Percentiles rank a stretch among this genome's conserved stretches.
These are phyloP conservation scores for Oophaga pumilio DNA, from an alignment of 2,113 vertebrate species.

Conservation along the genomic window DNA sequence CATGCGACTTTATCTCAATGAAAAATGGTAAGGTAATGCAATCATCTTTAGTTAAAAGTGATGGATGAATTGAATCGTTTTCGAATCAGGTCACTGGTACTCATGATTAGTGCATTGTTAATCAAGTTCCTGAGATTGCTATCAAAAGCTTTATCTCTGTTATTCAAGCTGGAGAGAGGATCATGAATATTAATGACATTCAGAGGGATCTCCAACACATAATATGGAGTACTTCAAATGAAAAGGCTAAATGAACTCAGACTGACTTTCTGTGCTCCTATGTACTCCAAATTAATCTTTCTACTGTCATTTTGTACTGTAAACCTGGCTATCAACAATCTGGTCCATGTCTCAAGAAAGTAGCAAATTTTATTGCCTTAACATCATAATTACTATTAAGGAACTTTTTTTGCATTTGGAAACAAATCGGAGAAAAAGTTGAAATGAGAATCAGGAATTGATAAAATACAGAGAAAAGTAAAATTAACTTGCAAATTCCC, in stretches of 20 bases:
- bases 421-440: not conserved
- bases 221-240: conserved; percentile 80
- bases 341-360: not conserved
- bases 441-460: too few species aligned
- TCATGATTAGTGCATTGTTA: conserved; percentile 88
- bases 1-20: conserved; percentile 79
- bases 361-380: not conserved
- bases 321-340: not conserved
- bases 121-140: conserved; percentile 85
- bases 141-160: conserved; percentile 83
- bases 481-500: too few species aligned
- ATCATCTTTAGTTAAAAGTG: conserved; percentile 81
- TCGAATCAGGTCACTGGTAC: conserved; percentile 84
- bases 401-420: not conserved
- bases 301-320: not conserved
- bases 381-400: not conserved
- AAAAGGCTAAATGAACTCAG: conserved; percentile 79
- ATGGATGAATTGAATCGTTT: conserved; percentile 80
- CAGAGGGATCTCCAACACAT: conserved; percentile 78
- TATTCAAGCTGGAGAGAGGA: conserved; percentile 78
- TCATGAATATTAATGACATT: conserved; percentile 87
- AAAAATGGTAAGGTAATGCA: conserved; percentile 81
- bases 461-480: not conserved
- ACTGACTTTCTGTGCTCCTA: conserved; percentile 74
- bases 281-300: conserved; percentile 75